Evolutionary conservation across 2,888 invertebrate genomes (phyloP).

Genomic region (Drosophila yooni): DNA sequence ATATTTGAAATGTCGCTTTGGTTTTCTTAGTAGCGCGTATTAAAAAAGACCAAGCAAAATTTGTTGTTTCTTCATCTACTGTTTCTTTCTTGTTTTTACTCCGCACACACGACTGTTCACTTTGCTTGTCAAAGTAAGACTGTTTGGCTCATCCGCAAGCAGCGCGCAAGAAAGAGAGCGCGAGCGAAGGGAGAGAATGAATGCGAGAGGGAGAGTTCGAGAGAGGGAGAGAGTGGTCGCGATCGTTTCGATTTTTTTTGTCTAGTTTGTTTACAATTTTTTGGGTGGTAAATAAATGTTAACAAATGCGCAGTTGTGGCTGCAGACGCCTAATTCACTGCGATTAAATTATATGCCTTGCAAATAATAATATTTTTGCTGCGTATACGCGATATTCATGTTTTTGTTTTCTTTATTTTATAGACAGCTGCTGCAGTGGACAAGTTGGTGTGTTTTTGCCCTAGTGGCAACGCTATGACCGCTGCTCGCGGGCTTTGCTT

Average conservation of each 20-base stretch:
- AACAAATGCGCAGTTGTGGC: slow-evolving; percentile 37
- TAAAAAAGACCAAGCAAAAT: slow-evolving; percentile 5
- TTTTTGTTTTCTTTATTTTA: neutral
- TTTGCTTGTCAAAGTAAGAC: slow-evolving; percentile 6
- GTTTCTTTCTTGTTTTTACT: neutral
- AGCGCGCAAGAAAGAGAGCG: neutral
- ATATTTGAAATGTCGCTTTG: slow-evolving; percentile 13
- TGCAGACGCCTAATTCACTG: neutral
- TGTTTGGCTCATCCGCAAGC: neutral
- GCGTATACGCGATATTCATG: slow-evolving; percentile 20
- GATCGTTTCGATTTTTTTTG: slow-evolving; percentile 15
- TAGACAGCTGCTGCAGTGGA: neutral
- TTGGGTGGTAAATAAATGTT: slow-evolving; percentile 34
- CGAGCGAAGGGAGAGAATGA: neutral
- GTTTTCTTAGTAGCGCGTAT: slow-evolving; percentile 11
- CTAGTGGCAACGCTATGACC: slow-evolving; percentile 23
- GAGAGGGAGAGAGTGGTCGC: neutral
- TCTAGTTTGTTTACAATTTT: slow-evolving; percentile 32
- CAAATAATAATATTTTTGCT: slow-evolving; percentile 6
- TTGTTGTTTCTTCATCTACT: slow-evolving; percentile 17
- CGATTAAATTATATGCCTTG: slow-evolving; percentile 9
- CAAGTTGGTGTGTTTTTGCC: neutral
- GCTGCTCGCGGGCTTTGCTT: slow-evolving; percentile 8
- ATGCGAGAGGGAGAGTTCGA: neutral
- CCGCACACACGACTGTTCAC: slow-evolving; percentile 22